Evolutionary conservation across 2,888 invertebrate species (phyloP).

Genomic region (Abrostola triplasia): DNA sequence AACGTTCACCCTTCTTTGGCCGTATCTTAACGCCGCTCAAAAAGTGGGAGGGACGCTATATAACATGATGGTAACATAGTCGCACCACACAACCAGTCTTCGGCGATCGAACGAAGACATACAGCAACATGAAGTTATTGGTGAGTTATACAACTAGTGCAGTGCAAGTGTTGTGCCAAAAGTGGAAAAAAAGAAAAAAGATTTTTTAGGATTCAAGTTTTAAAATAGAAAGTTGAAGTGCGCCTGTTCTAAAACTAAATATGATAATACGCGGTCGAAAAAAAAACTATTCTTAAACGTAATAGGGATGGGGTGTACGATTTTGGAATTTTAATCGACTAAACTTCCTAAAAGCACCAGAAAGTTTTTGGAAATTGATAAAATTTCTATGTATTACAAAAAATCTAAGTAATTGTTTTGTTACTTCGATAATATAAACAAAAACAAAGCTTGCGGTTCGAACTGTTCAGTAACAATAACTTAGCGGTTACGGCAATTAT

Average conservation of each 20-base stretch:
- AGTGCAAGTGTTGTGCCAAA: slow-evolving; percentile 60
- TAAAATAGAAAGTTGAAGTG: slow-evolving; percentile 47
- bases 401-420: neutral
- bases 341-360: neutral
- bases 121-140: slow-evolving; percentile 86
- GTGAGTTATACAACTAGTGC: slow-evolving; percentile 74
- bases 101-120: slow-evolving; percentile 82
- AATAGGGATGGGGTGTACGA: neutral
- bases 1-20: slow-evolving; percentile 65
- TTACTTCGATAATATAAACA: neutral
- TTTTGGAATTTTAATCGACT: neutral
- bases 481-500: slow-evolving; percentile 26
- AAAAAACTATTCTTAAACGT: neutral
- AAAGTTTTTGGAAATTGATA: neutral
- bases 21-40: slow-evolving; percentile 57
- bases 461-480: slow-evolving; percentile 16
- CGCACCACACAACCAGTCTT: slow-evolving; percentile 85
- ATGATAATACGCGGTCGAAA: slow-evolving; percentile 9
- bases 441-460: slow-evolving; percentile 26
- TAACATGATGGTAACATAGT: slow-evolving; percentile 68
- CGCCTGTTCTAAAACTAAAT: slow-evolving; percentile 14
- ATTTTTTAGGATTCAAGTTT: slow-evolving; percentile 37
- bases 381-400: neutral
- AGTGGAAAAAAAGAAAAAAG: slow-evolving; percentile 44
- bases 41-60: slow-evolving; percentile 86